Evolutionary conservation across 2,888 invertebrate genomes (phyloP).

Genomic region (Lithophane leautieri): DNA sequence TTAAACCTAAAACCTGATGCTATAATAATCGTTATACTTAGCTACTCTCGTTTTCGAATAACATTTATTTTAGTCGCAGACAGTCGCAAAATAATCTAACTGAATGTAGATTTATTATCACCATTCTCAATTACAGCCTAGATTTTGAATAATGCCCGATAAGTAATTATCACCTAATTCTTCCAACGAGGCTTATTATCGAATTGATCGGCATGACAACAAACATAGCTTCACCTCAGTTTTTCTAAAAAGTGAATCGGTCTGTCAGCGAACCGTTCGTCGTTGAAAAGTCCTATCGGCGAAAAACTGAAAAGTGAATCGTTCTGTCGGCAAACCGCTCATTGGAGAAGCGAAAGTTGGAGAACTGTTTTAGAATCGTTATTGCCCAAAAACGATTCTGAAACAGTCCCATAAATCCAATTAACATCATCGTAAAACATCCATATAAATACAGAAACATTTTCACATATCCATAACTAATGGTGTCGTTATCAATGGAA

Average conservation of each 20-base stretch:
- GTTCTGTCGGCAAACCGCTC: not conserved
- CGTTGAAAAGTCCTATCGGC: too few species aligned
- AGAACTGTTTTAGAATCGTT: not conserved
- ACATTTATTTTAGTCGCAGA: not conserved
- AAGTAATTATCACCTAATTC: conserved; percentile 3
- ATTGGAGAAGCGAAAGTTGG: not conserved
- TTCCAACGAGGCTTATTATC: conserved; percentile 1
- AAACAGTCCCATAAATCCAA: not conserved
- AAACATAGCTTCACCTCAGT: not conserved
- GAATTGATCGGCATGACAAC: not conserved
- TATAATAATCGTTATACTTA: not conserved
- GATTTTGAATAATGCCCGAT: conserved; percentile 30
- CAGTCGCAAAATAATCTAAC: not conserved
- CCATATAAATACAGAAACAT: not conserved
- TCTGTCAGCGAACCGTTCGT: too few species aligned
- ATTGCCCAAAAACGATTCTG: too few species aligned
- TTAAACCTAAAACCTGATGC: too few species aligned
- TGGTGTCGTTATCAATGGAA: conserved; percentile 22
- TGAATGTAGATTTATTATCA: conserved; percentile 4
- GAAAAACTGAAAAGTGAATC: too few species aligned
- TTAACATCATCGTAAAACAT: not conserved
- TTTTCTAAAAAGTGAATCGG: not conserved
- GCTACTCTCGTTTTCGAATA: too few species aligned
- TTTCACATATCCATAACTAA: conserved; percentile 14
- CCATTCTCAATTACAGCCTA: conserved; percentile 1